Percentiles rank a stretch among this genome's conserved stretches.
Conservation (phyloP, 2,888 invertebrate genomes). For the Pandemis cinnamomeana region DNA sequence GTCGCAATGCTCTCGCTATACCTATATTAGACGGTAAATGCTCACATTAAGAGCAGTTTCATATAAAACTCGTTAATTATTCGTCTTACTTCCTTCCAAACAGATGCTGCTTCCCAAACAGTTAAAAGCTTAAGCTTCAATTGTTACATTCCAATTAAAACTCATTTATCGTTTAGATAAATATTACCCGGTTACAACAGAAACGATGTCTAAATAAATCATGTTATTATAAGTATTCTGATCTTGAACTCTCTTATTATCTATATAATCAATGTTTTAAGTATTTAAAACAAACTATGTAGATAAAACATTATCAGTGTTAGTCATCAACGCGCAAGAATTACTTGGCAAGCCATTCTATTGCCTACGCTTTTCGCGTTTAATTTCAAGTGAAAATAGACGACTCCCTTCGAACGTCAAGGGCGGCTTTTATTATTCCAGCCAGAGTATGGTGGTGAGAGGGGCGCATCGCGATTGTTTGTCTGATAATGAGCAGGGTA, state of each 20-base stretch:
- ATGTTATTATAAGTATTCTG: not conserved
- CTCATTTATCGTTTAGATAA: not conserved
- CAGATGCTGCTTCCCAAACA: not conserved
- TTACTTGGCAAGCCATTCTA: conserved; percentile 33
- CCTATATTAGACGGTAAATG: conserved; percentile 16
- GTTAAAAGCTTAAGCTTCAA: not conserved
- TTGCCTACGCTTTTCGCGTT: conserved; percentile 32
- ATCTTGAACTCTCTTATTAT: not conserved
- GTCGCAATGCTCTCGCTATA: conserved; percentile 68
- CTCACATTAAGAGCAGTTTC: not conserved
- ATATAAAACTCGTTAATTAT: not conserved
- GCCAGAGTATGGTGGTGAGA: conserved; percentile 1
- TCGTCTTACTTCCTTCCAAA: not conserved
- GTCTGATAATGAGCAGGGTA: conserved; percentile 47
- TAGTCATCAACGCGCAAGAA: conserved; percentile 27
- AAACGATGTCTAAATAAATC: not conserved
- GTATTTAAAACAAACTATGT: not conserved
- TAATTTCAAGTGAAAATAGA: conserved; percentile 35
- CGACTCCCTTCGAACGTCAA: conserved; percentile 30
- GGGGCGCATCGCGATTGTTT: conserved; percentile 19
- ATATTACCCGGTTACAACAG: not conserved
- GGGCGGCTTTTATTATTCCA: conserved; percentile 28
- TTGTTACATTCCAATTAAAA: not conserved
- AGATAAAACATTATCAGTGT: conserved; percentile 26
- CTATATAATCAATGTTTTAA: not conserved